These are phyloP conservation scores for Telenomus remus DNA, from an alignment of 1,140 invertebrate genomes.

Conservation along the genomic window DNA sequence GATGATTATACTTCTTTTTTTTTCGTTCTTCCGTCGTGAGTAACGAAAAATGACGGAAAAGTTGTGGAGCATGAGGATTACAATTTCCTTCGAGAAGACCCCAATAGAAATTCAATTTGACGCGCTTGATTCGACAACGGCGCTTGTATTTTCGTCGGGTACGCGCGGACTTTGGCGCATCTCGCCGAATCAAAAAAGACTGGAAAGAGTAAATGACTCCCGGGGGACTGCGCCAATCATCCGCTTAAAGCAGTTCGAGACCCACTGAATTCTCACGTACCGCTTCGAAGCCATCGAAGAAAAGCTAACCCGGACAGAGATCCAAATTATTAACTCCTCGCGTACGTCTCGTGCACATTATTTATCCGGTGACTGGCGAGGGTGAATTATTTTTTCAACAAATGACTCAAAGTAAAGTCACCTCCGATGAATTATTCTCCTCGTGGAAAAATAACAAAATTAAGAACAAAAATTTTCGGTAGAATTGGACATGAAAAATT, in stretches of 20 bases:
- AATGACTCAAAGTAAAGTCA: no score
- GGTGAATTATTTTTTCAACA: no score
- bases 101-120: slow-evolving; percentile 60
- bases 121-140: slow-evolving; percentile 36
- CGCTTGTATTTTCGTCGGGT: slow-evolving; percentile 35
- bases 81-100: slow-evolving; percentile 59
- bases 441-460: no score
- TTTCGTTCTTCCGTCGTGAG: background rate
- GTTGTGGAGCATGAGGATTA: slow-evolving; percentile 47
- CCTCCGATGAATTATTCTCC: no score
- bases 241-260: slow-evolving; percentile 55
- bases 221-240: slow-evolving; percentile 69
- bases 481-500: no score
- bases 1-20: no score
- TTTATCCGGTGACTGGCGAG: slow-evolving; percentile 12
- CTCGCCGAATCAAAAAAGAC: slow-evolving; percentile 45
- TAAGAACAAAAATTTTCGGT: no score
- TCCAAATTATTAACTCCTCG: slow-evolving; percentile 50
- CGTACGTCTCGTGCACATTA: slow-evolving; percentile 29
- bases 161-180: slow-evolving; percentile 32
- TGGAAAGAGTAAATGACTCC: slow-evolving; percentile 67
- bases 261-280: slow-evolving; percentile 30
- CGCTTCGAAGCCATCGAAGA: slow-evolving; percentile 8
- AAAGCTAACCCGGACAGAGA: slow-evolving; percentile 35
- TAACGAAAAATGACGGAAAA: slow-evolving; percentile 9